Evolutionary conservation across 2,113 vertebrate genomes (phyloP), one percentile per base, ranked within the genome.

Genomic region (Phycodurus eques): DNA sequence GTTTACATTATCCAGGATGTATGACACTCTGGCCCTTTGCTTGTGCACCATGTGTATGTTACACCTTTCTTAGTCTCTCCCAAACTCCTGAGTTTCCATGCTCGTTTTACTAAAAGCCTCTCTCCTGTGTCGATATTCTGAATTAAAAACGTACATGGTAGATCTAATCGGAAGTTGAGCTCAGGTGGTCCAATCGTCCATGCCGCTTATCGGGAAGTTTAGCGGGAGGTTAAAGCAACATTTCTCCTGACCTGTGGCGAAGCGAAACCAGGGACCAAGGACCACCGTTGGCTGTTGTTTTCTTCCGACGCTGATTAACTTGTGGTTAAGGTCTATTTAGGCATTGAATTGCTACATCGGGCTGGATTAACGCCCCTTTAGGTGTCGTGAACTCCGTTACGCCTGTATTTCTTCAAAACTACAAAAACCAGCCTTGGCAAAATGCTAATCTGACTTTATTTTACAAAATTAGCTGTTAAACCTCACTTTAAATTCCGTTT

Each of bases 1-100:
- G 63, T 66, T 65, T 65, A 65, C 42, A 17, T 66, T 46, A 27
- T 47, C 43, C 63, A 17, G 44, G 63, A 66, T 8, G 63, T 43
- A 66, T 66, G 63, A 47, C 13, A 5, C 35, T 19, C 17, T 12
- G 35, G 35, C 35, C 39, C 61, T 33, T 63, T 33, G 61, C 17
- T 35, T 62, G 60, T 15, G 12, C 15, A 19, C 39, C 61, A 2
- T n/a, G 61, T 42, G 35, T 63, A 65, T 5, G 22, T 59, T 59
- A 59, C 27, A 27, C 57, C 20, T 65, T 65, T 22, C 42, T 46
- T 31, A 2, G 43, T 12, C 42, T 8, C 63, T 27, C 20, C n/a
- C n/a, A 66, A 66, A 47, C 13, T 46, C 44, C 4, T 3, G 7
- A 2, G 39, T 4, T 44, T 10, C 14, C 39, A n/a, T 43, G 51